Evolutionary conservation across 1,140 invertebrate genomes (phyloP).

Genomic region (Pseudomyrmex concolor): DNA sequence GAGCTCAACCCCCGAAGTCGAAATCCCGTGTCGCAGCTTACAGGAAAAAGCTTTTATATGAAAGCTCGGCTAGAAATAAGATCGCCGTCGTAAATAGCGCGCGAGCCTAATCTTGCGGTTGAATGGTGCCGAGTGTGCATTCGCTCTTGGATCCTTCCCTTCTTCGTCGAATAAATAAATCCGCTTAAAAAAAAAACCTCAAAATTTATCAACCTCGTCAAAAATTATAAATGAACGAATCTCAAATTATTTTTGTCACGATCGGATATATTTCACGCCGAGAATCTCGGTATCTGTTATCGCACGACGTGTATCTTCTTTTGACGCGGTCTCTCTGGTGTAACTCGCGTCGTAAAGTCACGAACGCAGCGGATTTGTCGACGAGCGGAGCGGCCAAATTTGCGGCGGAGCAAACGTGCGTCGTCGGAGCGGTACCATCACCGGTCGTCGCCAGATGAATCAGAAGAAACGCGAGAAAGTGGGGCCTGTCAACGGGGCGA

Average conservation of each 20-base stretch:
- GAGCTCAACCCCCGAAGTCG: constrained; percentile 14
- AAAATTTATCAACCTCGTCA: constrained; percentile 35
- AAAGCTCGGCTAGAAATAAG: constrained; percentile 82
- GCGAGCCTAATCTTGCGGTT: constrained; percentile 83
- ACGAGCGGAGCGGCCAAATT: not conserved
- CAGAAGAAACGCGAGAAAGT: constrained; percentile 75
- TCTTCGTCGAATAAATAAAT: constrained; percentile 6
- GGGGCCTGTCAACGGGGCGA: constrained; percentile 80
- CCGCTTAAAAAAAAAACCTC: not conserved
- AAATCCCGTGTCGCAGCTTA: constrained; percentile 81
- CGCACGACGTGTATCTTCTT: too few species aligned
- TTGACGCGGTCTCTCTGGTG: too few species aligned
- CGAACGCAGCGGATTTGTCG: not conserved
- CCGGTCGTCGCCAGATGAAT: constrained; percentile 68
- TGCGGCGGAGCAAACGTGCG: not conserved
- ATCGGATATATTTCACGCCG: too few species aligned
- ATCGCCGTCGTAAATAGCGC: constrained; percentile 84
- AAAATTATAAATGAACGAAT: too few species aligned
- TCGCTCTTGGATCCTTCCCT: constrained; percentile 16
- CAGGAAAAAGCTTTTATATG: constrained; percentile 86
- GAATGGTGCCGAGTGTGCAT: constrained; percentile 64
- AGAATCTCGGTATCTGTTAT: too few species aligned
- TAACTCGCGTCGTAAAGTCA: not conserved
- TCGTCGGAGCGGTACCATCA: too few species aligned
- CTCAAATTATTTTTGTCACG: too few species aligned